A percentile compares a stretch with the other conserved stretches of the same genome.
Evolutionary conservation across 2,113 vertebrate species (phyloP).

Genomic region (Dromiciops gliroides): DNA sequence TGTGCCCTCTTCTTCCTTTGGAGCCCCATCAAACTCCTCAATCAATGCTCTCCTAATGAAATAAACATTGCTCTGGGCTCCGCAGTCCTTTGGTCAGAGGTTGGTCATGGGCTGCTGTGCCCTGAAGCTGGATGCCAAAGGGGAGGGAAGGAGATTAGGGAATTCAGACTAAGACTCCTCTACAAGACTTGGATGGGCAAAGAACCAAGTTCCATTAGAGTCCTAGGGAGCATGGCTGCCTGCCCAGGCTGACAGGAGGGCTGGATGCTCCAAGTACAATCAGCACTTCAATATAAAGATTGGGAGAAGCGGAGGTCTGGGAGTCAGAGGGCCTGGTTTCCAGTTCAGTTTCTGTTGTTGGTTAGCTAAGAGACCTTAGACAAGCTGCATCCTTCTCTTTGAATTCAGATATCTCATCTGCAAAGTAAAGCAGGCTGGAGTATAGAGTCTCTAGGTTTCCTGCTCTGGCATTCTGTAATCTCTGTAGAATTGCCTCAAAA

Average conservation of each 20-base stretch:
- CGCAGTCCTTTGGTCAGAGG: neutral
- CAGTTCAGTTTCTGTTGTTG: neutral
- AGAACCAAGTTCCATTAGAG: neutral
- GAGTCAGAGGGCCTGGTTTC: neutral
- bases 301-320: neutral
- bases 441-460: neutral
- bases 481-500: neutral
- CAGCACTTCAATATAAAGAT: neutral
- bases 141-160: neutral
- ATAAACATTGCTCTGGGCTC: neutral
- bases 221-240: neutral
- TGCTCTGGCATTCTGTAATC: neutral
- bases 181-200: neutral
- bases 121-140: neutral
- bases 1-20: neutral
- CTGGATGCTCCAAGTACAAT: neutral
- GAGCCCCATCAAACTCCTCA: neutral
- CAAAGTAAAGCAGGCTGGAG: neutral
- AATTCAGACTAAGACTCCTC: neutral
- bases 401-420: neutral
- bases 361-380: neutral
- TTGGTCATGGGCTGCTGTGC: neutral
- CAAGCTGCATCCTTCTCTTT: neutral
- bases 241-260: neutral
- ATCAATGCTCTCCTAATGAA: neutral